Percentiles rank a stretch among this genome's conserved stretches.
These are phyloP conservation scores for Tupaia tana DNA, from an alignment of 2,113 vertebrate species.

Conservation along the genomic window DNA sequence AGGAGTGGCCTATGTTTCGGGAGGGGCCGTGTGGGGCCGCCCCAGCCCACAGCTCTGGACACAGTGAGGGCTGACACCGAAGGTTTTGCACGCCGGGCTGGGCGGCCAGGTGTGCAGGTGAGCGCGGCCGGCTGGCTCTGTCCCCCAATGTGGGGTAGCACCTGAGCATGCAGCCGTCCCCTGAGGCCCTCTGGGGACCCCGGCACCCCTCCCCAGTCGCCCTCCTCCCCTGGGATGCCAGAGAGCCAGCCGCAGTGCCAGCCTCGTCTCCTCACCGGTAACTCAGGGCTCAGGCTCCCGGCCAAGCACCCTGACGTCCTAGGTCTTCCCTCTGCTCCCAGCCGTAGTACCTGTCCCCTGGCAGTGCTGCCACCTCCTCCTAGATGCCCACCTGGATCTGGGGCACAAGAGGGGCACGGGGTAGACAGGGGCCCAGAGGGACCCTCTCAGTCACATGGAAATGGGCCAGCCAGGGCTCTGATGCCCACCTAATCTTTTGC, in stretches of 20 bases:
- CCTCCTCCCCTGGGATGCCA: background rate
- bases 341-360: background rate
- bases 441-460: background rate
- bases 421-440: background rate
- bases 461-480: constrained; percentile 7
- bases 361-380: background rate
- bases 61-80: background rate
- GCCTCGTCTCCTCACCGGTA: background rate
- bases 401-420: background rate
- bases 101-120: background rate
- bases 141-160: background rate
- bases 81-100: background rate
- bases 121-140: background rate
- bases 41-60: background rate
- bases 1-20: rapidly evolving
- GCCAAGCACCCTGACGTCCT: rapidly evolving
- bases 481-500: constrained; percentile 53
- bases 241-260: background rate
- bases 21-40: background rate
- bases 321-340: background rate
- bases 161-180: background rate
- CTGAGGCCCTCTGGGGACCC: background rate
- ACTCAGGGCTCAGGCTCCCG: background rate
- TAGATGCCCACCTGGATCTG: background rate
- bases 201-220: background rate